These are phyloP conservation scores for Andrena bucephala DNA, from an alignment of 2,888 invertebrate genomes.

Conservation along the genomic window DNA sequence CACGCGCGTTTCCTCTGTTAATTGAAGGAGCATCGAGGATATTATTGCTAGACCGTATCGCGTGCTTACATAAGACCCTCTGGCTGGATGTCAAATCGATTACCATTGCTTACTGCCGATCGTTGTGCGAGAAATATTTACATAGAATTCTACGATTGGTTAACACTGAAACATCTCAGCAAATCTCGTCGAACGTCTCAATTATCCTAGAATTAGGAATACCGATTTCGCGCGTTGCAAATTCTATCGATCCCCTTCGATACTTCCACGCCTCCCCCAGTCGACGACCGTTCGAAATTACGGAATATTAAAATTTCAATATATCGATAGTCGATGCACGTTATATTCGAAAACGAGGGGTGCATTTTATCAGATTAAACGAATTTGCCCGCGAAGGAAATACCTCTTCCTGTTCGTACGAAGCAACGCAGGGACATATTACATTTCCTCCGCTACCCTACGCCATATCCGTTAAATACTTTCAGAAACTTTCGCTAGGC, in stretches of 20 bases:
- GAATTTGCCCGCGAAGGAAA: not conserved
- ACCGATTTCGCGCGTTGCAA: too few species aligned
- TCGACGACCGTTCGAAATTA: too few species aligned
- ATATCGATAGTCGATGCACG: not conserved
- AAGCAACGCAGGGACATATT: not conserved
- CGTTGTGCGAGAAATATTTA: constrained; percentile 2
- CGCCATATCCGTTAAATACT: constrained; percentile 24
- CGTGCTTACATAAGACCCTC: constrained; percentile 6
- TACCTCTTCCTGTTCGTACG: too few species aligned
- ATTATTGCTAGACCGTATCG: not conserved
- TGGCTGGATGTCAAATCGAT: constrained; percentile 24
- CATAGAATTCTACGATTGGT: too few species aligned
- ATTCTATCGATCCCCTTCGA: too few species aligned
- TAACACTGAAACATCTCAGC: too few species aligned
- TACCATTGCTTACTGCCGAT: not conserved
- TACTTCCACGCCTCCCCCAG: too few species aligned
- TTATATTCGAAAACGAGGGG: not conserved
- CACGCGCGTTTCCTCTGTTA: not conserved
- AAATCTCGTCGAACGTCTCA: too few species aligned
- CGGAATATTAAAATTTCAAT: too few species aligned
- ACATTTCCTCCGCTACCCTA: not conserved
- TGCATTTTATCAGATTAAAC: not conserved
- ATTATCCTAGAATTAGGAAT: too few species aligned
- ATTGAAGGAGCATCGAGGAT: not conserved
- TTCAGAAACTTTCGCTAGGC: constrained; percentile 16